Evolutionary conservation across 2,797 vertebrate genomes (phyloP), one percentile per base, ranked within the genome.

Genomic region (Sphenopsis melanotis): DNA sequence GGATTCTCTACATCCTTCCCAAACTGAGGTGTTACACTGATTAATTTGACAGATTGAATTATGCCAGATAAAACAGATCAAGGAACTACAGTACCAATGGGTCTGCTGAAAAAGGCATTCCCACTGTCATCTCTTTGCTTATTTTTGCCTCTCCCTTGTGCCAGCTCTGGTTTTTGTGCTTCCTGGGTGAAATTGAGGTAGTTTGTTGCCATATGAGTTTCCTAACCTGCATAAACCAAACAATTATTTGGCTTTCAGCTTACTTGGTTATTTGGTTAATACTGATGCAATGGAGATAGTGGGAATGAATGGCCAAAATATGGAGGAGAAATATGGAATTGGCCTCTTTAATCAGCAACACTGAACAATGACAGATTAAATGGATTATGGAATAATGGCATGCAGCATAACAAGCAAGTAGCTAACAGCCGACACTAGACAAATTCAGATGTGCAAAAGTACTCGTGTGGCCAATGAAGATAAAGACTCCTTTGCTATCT

Each of bases 401-500:
- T 55, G 65, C 86, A 90, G 86, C 42, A 41, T 72, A 91, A 69
- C 59, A 78, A 90, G 69, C 60, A 83, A 78, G 72, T 37, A 72
- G 55, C 72, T 75, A 88, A 88, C 57, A 91, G 87, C 91, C 94
- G 80, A 94, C 80, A 70, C 75, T 68, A 83, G 46, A 72, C 44
- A 88, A 95, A 96, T 95, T 93, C 91, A 82, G 42, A 76, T 83
- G 76, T 72, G 61, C 65, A 59, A 44, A 88, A 94, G 46, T 83
- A 88, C 32, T 88, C 16, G 10, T 70, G 60, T 94, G 93, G 87
- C 57, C 87, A 71, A 65, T 34, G 85, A 91, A 86, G 93, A 93
- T 93, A 92, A 95, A 95, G 68, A 87, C 78, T 83, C 20, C 85
- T 88, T 81, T 96, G 34, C 82, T 91, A 76, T 95, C 95, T 87